Base-by-base conservation (phyloP, 1,140 invertebrate species). In the Heliconius melpomene region DNA sequence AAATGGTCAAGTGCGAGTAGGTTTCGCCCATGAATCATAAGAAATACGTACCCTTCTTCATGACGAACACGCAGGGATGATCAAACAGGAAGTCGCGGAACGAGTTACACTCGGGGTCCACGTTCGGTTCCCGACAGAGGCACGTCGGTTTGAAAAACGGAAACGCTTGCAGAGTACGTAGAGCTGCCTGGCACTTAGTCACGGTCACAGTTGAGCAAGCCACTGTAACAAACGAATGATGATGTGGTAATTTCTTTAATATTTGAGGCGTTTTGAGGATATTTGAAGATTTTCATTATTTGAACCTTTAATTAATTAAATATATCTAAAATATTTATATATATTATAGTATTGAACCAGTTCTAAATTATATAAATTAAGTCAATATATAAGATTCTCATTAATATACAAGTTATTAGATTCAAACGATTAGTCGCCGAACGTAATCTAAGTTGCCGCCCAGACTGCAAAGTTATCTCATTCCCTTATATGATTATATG, bases 121-220 rank as follows among this genome's bases (percentile, higher is more conserved):
- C 96, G 91, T 97, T 97, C 11, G 97, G 98, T 88, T 98, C 98
- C 81, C 97, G 96, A 95, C 98, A 98, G 85, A 98, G 96, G 93
- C 98, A 98, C 83, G 98, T 98, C 84, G 98, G 98, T 88, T 97
- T 97, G 95, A 98, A 98, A 96, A 98, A 98, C 83, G 97, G 97
- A 93, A 98, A 98, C 73, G 97, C 97, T 95, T 98, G 97, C 75
- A 98, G 95, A 36, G 97, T 98, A 84, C 97, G 95, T 78, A 98
- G 95, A 7, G 98, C 98, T 32, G 97, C 97, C 95, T 98, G 97
- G 95, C 98, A 98, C 95, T 98, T 98, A 79, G 97, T 97, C 86
- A 98, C 97, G 46, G 98, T 98, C 84, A 98, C 97, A 26, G 98
- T 98, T 72, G 98, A 98, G 94, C 98, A 98, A 77, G 98, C 97